Evolutionary conservation across 2,113 vertebrate species (phyloP).

Genomic region (Pseudorectes ferrugineus): DNA sequence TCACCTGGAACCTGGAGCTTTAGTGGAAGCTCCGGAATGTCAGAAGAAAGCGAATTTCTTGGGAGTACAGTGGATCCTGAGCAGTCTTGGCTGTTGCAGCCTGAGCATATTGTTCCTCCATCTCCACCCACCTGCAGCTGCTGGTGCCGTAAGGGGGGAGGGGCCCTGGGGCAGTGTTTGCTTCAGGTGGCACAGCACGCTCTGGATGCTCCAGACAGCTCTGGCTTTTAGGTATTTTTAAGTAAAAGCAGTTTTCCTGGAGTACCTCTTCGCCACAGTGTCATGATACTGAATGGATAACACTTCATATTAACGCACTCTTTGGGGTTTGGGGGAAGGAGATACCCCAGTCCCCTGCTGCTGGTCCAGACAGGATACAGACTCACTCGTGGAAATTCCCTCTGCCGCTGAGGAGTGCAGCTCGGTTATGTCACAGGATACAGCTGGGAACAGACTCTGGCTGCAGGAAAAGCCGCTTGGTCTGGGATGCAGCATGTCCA

Average conservation of each 20-base stretch:
- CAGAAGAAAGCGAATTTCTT: background rate
- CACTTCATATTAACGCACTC: accelerated
- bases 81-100: background rate
- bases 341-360: background rate
- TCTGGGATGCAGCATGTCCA: accelerated
- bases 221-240: background rate
- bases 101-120: background rate
- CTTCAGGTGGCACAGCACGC: background rate
- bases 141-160: accelerated
- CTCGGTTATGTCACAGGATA: accelerated
- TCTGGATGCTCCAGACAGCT: accelerated
- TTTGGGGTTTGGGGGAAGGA: accelerated
- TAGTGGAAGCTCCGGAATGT: background rate
- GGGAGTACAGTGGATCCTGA: accelerated
- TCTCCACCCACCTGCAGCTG: too few relatives aligned
- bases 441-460: background rate
- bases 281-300: accelerated
- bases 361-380: accelerated
- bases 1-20: background rate
- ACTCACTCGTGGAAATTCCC: accelerated
- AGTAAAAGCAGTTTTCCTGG: background rate
- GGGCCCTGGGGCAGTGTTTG: background rate
- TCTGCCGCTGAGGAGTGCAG: accelerated
- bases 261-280: background rate
- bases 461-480: background rate